Evolutionary conservation across 1,140 invertebrate genomes (phyloP).

Genomic region (Apis dorsata): DNA sequence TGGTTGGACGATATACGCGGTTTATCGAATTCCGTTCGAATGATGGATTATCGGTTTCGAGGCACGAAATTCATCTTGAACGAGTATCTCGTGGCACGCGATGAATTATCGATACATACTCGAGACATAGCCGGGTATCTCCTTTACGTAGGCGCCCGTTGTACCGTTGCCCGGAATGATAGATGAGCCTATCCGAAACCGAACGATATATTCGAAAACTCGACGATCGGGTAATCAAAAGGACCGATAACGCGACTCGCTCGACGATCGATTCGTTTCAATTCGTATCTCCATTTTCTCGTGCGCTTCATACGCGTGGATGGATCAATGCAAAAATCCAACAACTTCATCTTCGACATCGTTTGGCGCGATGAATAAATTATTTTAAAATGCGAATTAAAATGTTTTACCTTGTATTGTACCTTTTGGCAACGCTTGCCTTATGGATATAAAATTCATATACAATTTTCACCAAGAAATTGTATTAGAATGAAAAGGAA

Average conservation of each 20-base stretch:
- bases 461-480: conserved; percentile 41
- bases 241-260: background rate
- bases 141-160: background rate
- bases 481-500: conserved; percentile 39
- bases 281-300: background rate
- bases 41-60: conserved; percentile 56
- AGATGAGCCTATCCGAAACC: conserved; percentile 36
- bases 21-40: conserved; percentile 51
- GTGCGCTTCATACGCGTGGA: background rate
- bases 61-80: conserved; percentile 56
- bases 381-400: too few relatives aligned
- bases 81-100: conserved; percentile 32
- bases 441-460: conserved; percentile 1
- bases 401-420: too few relatives aligned
- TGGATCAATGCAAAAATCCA: background rate
- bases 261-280: background rate
- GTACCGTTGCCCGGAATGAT: conserved; percentile 32
- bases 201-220: conserved; percentile 10
- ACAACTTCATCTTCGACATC: too few relatives aligned
- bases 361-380: too few relatives aligned
- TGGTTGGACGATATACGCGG: conserved; percentile 36
- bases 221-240: background rate
- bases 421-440: too few relatives aligned
- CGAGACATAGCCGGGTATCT: conserved; percentile 43
- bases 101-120: conserved; percentile 62